Base-by-base conservation (phyloP, 2,888 invertebrate species). In the Therioaphis trifolii region DNA sequence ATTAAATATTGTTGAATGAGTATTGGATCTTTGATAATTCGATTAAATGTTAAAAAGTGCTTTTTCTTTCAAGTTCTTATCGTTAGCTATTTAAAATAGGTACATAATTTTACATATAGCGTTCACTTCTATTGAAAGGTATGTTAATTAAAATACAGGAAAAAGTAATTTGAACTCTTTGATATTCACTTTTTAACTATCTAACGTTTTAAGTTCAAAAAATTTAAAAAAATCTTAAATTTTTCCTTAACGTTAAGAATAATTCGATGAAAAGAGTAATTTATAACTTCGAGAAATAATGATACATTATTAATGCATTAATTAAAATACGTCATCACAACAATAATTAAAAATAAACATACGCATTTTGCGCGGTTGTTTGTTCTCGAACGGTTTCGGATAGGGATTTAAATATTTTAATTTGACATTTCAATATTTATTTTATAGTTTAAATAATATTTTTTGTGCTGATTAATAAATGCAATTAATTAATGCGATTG, bases 321-420 rank as follows among this genome's bases (percentile, higher is more conserved):
- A 80, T 80, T 80, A 72, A 72, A 80, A 80, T 49, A 80, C 61
- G 61, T 80, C 80, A 72, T 80, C 46, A 58, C 27, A 58, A 80
- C 61, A 72, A 58, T 80, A 80, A 80, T 80, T 80, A 80, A 71
- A 80, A 80, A 80, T 80, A 80, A 80, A 80, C 80, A 80, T 15
- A 61, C 63, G 71, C 7, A 80, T 72, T 72, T 69, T 18, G 55
- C 43, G 40, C 18, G 7, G 24, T 58, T 72, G 68, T 80, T 72
- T 80, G 71, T 61, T 61, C 7, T 46, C 49, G 29, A 69, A 80
- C 58, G 71, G 63, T 77, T 63, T 46, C 46, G n/a, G 61, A 29
- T 43, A 18, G 29, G 58, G 43, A 58, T 69, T 80, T 71, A 29
- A 46, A 71, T 71, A 46, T 71, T 71, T 71, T 80, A 80, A 71